Evolutionary conservation across 2,888 invertebrate genomes (phyloP).

Genomic region (Dryobotodes eremita): DNA sequence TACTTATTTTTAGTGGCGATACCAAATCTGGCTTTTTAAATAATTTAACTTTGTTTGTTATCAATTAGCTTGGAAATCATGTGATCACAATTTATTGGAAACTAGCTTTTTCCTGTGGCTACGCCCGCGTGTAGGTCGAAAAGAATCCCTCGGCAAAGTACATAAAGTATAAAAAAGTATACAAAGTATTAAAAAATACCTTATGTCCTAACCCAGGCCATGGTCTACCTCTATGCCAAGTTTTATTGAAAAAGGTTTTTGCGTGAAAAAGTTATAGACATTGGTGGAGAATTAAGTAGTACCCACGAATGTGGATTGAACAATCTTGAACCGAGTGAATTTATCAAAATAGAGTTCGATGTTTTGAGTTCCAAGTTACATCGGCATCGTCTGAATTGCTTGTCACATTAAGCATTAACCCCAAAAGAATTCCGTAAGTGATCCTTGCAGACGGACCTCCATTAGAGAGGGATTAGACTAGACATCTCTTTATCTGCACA

Average conservation of each 20-base stretch:
- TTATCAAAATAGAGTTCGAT: neutral
- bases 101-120: neutral
- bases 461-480: neutral
- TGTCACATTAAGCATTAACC: too few relatives aligned
- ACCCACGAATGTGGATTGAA: neutral
- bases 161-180: too few relatives aligned
- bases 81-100: neutral
- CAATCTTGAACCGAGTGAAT: neutral
- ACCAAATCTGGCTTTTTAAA: neutral
- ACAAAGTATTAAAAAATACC: neutral
- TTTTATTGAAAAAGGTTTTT: neutral
- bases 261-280: too few relatives aligned
- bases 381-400: neutral
- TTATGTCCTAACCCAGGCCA: neutral
- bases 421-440: neutral
- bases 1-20: neutral
- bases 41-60: neutral
- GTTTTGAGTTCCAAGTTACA: neutral
- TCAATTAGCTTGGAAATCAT: neutral
- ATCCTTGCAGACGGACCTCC: too few relatives aligned
- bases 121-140: neutral
- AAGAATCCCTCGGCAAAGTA: too few relatives aligned
- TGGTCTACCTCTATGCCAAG: neutral
- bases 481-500: too few relatives aligned
- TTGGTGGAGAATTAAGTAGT: neutral